phyloP scores from a whole-genome alignment of 2,888 invertebrate genomes.

The Unio delphinus region DNA sequence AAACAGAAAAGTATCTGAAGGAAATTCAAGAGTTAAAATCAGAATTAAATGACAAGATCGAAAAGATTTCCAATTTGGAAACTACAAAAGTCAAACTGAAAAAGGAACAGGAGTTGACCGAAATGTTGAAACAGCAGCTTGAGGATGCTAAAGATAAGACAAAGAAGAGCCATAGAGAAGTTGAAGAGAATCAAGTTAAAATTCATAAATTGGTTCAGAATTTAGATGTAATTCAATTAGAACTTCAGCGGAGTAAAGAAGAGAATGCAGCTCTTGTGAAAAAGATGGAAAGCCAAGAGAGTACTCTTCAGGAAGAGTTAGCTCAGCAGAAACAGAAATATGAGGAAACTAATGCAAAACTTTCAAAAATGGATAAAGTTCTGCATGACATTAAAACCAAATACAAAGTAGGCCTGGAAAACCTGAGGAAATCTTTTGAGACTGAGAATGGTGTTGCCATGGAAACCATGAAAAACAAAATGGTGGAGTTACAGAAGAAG shows the following conservation, averaged over 20 bases:
- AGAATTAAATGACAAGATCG: constrained; percentile 19
- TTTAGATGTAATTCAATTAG: constrained; percentile 14
- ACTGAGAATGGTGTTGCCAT: constrained; percentile 52
- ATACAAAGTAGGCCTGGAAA: constrained; percentile 37
- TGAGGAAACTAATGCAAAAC: constrained; percentile 28
- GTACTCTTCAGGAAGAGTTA: constrained; percentile 42
- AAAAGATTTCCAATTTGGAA: constrained; percentile 26
- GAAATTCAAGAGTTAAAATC: constrained; percentile 25
- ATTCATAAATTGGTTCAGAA: constrained; percentile 20
- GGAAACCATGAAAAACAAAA: constrained; percentile 53
- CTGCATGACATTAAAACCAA: constrained; percentile 44
- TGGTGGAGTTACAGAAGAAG: constrained; percentile 46
- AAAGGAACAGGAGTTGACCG: constrained; percentile 31
- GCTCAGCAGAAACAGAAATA: constrained; percentile 38
- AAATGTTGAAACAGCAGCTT: constrained; percentile 32
- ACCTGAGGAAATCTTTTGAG: constrained; percentile 39
- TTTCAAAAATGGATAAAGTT: constrained; percentile 37
- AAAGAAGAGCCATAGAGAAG: constrained; percentile 21
- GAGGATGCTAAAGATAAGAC: constrained; percentile 27
- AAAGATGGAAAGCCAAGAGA: constrained; percentile 35
- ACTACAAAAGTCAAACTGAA: constrained; percentile 27
- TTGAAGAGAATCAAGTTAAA: constrained; percentile 18
- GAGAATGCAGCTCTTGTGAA: constrained; percentile 32
- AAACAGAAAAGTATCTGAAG: constrained; percentile 24
- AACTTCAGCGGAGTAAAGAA: constrained; percentile 31